Conservation (phyloP, 2,888 invertebrate genomes). For the Patella caerulea region DNA sequence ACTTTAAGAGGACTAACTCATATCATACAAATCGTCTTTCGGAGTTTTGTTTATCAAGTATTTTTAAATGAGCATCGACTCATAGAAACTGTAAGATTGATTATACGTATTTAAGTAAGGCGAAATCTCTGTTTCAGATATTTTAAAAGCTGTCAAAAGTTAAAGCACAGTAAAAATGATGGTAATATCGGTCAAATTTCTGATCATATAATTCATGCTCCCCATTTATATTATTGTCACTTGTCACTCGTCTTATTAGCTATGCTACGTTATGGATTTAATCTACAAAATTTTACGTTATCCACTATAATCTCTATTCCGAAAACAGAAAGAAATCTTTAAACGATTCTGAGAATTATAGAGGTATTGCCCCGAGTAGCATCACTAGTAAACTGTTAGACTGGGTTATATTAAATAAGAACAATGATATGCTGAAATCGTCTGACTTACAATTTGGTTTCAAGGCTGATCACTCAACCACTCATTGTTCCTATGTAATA, state of each 20-base stretch:
- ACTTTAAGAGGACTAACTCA: too few relatives aligned
- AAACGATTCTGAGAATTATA: background rate
- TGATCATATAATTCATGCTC: background rate
- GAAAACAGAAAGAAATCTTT: background rate
- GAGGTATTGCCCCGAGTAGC: background rate
- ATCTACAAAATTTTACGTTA: background rate
- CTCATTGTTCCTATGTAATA: background rate
- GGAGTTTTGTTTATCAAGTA: too few relatives aligned
- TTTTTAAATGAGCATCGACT: too few relatives aligned
- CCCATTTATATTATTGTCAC: background rate
- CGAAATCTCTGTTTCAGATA: background rate
- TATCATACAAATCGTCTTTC: too few relatives aligned
- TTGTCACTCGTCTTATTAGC: background rate
- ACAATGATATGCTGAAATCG: background rate
- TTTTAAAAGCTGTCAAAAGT: background rate
- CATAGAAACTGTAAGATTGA: too few relatives aligned
- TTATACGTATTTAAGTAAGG: too few relatives aligned
- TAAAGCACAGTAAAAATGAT: background rate
- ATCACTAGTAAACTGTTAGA: slow-evolving; percentile 2
- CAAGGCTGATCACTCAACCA: background rate
- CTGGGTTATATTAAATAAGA: background rate
- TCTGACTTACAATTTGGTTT: background rate
- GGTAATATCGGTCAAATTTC: background rate
- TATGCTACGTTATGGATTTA: background rate
- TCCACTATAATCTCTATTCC: background rate